A percentile compares a stretch with the other conserved stretches of the same genome.
These are phyloP conservation scores for Mirounga angustirostris DNA, from an alignment of 2,113 vertebrate genomes.

Conservation along the genomic window DNA sequence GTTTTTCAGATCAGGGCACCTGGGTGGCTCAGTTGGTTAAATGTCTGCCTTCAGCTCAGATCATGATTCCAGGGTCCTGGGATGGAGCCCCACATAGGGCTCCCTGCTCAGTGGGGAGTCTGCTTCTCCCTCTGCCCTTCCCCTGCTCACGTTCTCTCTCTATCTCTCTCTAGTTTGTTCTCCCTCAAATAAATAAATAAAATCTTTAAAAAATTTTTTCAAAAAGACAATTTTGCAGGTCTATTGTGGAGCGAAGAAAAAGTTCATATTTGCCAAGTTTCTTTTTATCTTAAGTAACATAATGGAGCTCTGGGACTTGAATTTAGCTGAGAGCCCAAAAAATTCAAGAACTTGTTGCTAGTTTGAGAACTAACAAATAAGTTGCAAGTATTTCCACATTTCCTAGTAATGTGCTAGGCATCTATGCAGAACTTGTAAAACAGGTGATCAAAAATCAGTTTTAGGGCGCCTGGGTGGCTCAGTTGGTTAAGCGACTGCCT, in stretches of 20 bases:
- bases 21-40: background rate
- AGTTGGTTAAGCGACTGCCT: too few species aligned
- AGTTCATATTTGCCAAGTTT: background rate
- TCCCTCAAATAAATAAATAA: background rate
- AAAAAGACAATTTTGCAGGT: background rate
- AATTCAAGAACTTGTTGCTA: background rate
- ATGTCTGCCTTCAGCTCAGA: background rate
- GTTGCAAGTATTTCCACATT: background rate
- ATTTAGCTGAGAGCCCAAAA: background rate
- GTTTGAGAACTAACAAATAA: background rate
- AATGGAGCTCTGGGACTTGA: background rate
- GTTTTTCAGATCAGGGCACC: background rate
- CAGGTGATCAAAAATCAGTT: background rate
- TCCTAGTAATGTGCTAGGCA: background rate
- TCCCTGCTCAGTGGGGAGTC: too few species aligned
- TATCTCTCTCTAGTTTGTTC: background rate
- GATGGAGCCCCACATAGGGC: background rate
- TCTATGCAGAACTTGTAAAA: background rate
- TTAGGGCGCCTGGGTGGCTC: too few species aligned
- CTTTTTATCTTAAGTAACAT: background rate
- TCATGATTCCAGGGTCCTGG: background rate
- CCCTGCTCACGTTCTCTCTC: background rate
- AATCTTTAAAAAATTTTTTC: too few species aligned
- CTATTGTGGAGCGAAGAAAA: background rate
- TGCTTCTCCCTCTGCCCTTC: background rate